Base-by-base conservation (phyloP, 1,140 invertebrate genomes). In the Drosophila serrata region DNA sequence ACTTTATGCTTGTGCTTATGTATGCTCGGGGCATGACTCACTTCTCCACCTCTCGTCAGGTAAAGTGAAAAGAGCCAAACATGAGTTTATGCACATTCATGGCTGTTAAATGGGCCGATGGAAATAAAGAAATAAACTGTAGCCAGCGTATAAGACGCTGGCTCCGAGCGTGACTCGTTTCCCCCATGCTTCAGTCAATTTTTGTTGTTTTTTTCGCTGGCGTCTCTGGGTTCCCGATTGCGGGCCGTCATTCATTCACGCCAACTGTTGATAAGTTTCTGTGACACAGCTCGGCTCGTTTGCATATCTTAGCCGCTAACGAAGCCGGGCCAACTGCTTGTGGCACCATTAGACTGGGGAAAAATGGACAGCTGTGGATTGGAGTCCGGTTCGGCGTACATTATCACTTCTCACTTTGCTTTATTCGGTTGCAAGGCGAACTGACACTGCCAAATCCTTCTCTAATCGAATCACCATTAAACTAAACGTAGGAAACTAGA, bases 51-150 rank as follows among this genome's bases (percentile, higher is more conserved):
- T 49, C 33, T 37, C 33, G 19, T 35, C 51, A 55, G 51, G 46
- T 56, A 40, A 73, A 73, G 63, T 74, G 78, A 87, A 77, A 87
- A 82, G 63, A 53, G 60, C 76, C 79, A 62, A 88, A 73, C 68
- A 85, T 90, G 75, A 90, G 68, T 90, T 81, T 90, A 67, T 88
- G 84, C 85, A 81, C 74, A 81, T 88, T 90, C 85, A 88, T 85
- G 77, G 69, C 49, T 88, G 90, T 90, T 75, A 88, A 85, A 90
- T 81, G 77, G 85, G 85, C 62, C 74, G 74, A 22, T 63, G 62
- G 78, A 78, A 75, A 82, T 60, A 81, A 82, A 65, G 51, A 59
- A 68, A 73, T 73, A 82, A 82, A 87, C 62, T 68, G 39, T 72
- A 43, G 45, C 59, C 33, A 37, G 62, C 35, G 67, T 37, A 64